Conservation (phyloP, 2,797 vertebrate genomes). For the Lagorchestes hirsutus region DNA sequence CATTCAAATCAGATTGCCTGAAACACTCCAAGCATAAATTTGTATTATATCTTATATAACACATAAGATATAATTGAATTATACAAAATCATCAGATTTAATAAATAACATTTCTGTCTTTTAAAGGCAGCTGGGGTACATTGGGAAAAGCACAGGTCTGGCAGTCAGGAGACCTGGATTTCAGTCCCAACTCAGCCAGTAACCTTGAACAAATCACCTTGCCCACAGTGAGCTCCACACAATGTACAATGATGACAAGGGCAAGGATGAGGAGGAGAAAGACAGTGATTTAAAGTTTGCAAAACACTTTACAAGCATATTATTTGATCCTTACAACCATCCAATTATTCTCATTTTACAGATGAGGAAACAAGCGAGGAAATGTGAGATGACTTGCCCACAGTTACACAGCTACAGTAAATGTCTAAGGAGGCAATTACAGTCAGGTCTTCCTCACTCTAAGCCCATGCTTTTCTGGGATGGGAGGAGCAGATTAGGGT, state of each 20-base stretch:
- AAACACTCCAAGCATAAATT: constrained; percentile 52
- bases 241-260: background rate
- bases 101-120: background rate
- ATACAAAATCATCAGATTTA: background rate
- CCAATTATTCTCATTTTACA: no score
- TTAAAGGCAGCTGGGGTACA: background rate
- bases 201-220: background rate
- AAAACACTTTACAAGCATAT: background rate
- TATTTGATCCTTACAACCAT: background rate
- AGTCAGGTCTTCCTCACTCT: background rate
- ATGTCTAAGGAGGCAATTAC: background rate
- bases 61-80: background rate
- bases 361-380: background rate
- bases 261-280: background rate
- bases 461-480: background rate
- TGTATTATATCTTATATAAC: background rate
- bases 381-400: background rate
- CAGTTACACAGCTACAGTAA: background rate
- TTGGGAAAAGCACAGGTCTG: background rate
- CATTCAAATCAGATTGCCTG: constrained; percentile 28
- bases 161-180: background rate
- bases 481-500: background rate
- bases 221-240: background rate
- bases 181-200: background rate
- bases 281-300: background rate